phyloP scores from a whole-genome alignment of 30 jellyfish, hydroid and myxozoan genomes.

The Cassiopea andromeda region DNA sequence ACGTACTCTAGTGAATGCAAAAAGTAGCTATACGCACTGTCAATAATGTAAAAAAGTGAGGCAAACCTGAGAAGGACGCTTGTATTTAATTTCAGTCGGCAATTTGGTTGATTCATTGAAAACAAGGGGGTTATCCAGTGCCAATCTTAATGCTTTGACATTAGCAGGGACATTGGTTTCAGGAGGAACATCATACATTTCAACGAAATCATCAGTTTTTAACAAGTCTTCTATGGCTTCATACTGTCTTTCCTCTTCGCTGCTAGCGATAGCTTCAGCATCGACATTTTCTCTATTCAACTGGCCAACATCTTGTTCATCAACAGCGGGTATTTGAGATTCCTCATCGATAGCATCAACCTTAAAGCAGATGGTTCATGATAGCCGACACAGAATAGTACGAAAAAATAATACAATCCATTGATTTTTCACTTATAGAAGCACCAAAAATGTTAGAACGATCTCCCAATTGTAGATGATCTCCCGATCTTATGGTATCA shows the following conservation, averaged over 20 bases:
- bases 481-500: too few species aligned
- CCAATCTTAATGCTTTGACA: conserved; percentile 56
- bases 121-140: conserved; percentile 46
- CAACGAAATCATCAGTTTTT: conserved; percentile 21
- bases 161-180: conserved; percentile 34
- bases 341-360: conserved; percentile 8
- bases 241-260: not conserved
- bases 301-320: not conserved
- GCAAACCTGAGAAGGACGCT: conserved; percentile 34
- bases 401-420: not conserved
- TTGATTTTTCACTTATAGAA: too few species aligned
- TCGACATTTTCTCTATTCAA: not conserved
- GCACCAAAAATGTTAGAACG: too few species aligned
- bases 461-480: too few species aligned
- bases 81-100: not conserved
- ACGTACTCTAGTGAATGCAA: not conserved
- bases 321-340: not conserved
- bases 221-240: conserved; percentile 29
- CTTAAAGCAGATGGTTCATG: not conserved
- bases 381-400: not conserved
- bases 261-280: not conserved
- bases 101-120: conserved; percentile 36
- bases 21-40: not conserved
- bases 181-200: conserved; percentile 41
- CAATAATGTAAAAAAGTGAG: not conserved